These are phyloP conservation scores for Lerista edwardsae DNA, from an alignment of 2,797 vertebrate genomes.

Conservation along the genomic window DNA sequence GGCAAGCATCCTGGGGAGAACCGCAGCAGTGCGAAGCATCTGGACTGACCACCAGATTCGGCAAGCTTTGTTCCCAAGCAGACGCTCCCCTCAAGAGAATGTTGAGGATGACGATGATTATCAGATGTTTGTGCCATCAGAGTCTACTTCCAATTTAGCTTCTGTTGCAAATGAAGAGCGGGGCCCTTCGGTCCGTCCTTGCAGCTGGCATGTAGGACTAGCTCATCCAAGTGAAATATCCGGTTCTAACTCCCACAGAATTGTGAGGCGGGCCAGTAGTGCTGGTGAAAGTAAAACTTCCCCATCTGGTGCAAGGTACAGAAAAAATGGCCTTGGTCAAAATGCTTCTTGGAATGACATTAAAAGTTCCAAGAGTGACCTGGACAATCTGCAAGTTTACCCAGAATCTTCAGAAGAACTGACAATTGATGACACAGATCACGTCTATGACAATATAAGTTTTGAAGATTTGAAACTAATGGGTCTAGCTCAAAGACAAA, in stretches of 20 bases:
- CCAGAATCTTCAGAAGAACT: conserved; percentile 90
- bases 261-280: conserved; percentile 91
- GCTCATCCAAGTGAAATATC: conserved; percentile 72
- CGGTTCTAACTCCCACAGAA: conserved; percentile 74
- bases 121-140: conserved; percentile 92
- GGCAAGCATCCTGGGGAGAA: conserved; percentile 76
- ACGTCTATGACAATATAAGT: conserved; percentile 97
- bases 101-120: conserved; percentile 93
- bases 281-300: conserved; percentile 86
- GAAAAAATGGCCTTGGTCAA: conserved; percentile 62
- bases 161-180: conserved; percentile 72
- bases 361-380: conserved; percentile 70
- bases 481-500: conserved; percentile 86
- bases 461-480: conserved; percentile 94
- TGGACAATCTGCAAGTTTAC: conserved; percentile 78
- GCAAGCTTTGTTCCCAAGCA: conserved; percentile 91
- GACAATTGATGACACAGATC: conserved; percentile 90
- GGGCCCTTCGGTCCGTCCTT: conserved; percentile 82
- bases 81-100: conserved; percentile 84
- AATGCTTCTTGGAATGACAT: conserved; percentile 55
- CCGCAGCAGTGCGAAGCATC: conserved; percentile 83
- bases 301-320: conserved; percentile 44
- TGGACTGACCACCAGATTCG: conserved; percentile 93
- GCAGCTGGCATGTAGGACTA: conserved; percentile 92
- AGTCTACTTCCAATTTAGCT: conserved; percentile 78